Conservation (phyloP, 2,888 invertebrate species). For the Dicyrtomina minuta region DNA sequence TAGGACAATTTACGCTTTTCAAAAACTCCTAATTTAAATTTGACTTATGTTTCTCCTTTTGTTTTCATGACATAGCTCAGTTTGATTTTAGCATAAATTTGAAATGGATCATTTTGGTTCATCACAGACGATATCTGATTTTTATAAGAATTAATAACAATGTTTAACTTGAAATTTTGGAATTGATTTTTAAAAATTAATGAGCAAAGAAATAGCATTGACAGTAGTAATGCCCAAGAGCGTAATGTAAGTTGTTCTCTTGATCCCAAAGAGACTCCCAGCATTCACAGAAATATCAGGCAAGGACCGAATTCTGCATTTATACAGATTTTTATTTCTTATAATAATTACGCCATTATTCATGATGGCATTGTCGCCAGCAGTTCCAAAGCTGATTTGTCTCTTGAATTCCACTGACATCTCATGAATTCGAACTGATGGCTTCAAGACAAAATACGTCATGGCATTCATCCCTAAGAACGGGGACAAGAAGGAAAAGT, state of each 20-base stretch:
- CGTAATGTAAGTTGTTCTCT: conserved; percentile 5
- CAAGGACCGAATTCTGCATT: background rate
- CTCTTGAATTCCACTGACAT: too few relatives aligned
- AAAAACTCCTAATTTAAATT: too few relatives aligned
- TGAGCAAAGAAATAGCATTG: conserved; percentile 3
- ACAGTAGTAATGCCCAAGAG: background rate
- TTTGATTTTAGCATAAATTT: too few relatives aligned
- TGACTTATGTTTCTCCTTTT: conserved; percentile 28
- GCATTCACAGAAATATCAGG: background rate
- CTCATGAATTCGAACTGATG: background rate
- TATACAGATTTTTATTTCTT: too few relatives aligned
- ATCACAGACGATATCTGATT: conserved; percentile 11
- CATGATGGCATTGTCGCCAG: too few relatives aligned
- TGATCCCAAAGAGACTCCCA: background rate
- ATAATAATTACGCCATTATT: too few relatives aligned
- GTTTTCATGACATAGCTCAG: conserved; percentile 18
- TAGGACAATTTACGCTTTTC: too few relatives aligned
- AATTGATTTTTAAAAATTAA: conserved; percentile 2
- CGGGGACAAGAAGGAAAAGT: background rate
- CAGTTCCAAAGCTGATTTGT: too few relatives aligned
- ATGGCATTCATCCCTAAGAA: background rate
- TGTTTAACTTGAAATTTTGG: background rate
- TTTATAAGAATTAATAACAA: background rate
- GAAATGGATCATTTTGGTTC: too few relatives aligned
- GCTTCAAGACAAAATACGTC: background rate